Evolutionary conservation across 35 echinoderm and acorn worm genomes (phyloP), one percentile per base, ranked within the genome.

Genomic region (Apostichopus californicus): DNA sequence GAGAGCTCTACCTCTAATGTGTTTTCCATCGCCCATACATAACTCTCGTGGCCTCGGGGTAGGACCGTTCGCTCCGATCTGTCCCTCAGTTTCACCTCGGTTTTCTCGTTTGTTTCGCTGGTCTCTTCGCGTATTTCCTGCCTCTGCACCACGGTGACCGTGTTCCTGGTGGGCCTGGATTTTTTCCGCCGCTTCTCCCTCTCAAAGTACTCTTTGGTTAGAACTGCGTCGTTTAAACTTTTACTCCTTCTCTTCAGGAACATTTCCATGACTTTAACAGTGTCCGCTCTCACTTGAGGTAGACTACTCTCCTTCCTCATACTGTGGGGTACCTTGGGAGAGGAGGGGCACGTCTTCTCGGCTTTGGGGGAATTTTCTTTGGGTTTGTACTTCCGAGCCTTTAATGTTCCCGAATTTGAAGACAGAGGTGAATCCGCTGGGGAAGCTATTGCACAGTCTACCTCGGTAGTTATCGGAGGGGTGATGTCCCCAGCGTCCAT

Each of bases 201-300:
- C 28, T 79, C 91, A 86, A 97, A 97, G 78, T 94, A 94, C 73
- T 97, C 95, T 86, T 94, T 92, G 12, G 93, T 94, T 54, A 97
- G 89, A 6, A 97, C 93, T 1, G 95, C 95, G 91, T 97, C 95
- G 46, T 97, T 94, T 23, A 94, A 57, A 78, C 95, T 97, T 88
- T 91, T 94, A 68, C 93, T 97, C 53, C 93, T 72, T 60, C 95
- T 94, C 72, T 97, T 97, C 5, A 97, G 77, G 73, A 95, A 94
- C 90, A 94, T 97, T 23, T 97, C 95, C 91, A 97, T 90, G 17
- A 97, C 95, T 77, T 94, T 97, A 9, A 79, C 93, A 46, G 95
- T 94, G 21, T 97, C 95, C 56, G 86, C 91, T 81, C 93, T 96
- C 78, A 94, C 91, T 46, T 87, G 86, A 23, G 93, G 95, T 55